Evolutionary conservation across 2,888 invertebrate genomes (phyloP), one percentile per base, ranked within the genome.

Genomic region (Tiliacea citrago): DNA sequence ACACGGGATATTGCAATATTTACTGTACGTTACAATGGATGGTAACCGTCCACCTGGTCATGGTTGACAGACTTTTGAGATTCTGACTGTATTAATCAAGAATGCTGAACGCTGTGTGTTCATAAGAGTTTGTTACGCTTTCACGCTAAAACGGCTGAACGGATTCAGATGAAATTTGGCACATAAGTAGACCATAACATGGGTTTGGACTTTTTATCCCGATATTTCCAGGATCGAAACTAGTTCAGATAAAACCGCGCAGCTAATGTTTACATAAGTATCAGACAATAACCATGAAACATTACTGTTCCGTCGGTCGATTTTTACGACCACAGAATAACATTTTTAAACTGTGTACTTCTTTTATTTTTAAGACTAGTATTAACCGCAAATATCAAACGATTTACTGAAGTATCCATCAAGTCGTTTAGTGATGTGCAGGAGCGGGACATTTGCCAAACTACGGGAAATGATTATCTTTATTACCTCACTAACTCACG

Each of bases 371-470:
- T 24, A 61, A n/a, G 35, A 69, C 47, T 4, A 39, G 10, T 68
- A 42, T 42, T 16, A 51, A 39, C 24, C 12, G 39, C n/a, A 58
- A 60, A 58, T 75, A 47, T 29, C 35, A 45, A 62, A 55, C 55
- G 39, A 65, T 57, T 65, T 49, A 49, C 65, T 39, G 16, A 77
- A 61, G 68, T 68, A 68, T 45, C n/a, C n/a, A 51, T 60, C 16
- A 35, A 24, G 18, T 13, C 13, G 39, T 24, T 39, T 61, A 61
- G 60, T 77, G 29, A 53, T 68, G 53, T 75, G 70, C 47, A 57
- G 69, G 35, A 42, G 8, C 70, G 70, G 53, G 77, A 55, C 53
- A 79, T 71, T 79, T 71, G 77, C 72, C 58, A 79, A 77, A 77
- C 51, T 53, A 39, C 63, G 35, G 58, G 63, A 78, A 58, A 77